phyloP scores from a whole-genome alignment of 2,797 vertebrate species.

The Melanotaenia nigrans region DNA sequence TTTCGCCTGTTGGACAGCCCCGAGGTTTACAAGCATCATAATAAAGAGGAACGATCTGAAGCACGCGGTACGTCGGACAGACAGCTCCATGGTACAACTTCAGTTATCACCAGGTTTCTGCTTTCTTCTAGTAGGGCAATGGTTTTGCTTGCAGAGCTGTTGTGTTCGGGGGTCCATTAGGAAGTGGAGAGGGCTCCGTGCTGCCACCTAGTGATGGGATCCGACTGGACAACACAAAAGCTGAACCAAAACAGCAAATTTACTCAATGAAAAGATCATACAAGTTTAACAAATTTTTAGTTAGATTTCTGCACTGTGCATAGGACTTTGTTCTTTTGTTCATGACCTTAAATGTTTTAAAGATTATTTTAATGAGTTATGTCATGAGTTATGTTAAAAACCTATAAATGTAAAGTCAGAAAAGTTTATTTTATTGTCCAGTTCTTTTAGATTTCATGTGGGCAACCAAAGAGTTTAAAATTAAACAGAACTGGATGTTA shows the following conservation, averaged over 20 bases:
- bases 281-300: slow-evolving; percentile 63
- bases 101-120: slow-evolving; percentile 33
- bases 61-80: slow-evolving; percentile 29
- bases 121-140: slow-evolving; percentile 39
- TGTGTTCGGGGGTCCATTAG: slow-evolving; percentile 48
- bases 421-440: slow-evolving; percentile 77
- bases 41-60: not conserved
- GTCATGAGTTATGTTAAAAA: slow-evolving; percentile 71
- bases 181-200: slow-evolving; percentile 48
- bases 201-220: slow-evolving; percentile 46
- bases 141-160: slow-evolving; percentile 61
- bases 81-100: slow-evolving; percentile 33
- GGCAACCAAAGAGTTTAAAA: slow-evolving; percentile 93
- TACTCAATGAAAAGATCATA: slow-evolving; percentile 46
- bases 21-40: slow-evolving; percentile 22
- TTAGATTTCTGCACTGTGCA: slow-evolving; percentile 82
- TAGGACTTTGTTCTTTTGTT: slow-evolving; percentile 54
- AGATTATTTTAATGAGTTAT: slow-evolving; percentile 84
- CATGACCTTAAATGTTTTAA: slow-evolving; percentile 75
- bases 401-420: slow-evolving; percentile 73
- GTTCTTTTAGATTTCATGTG: slow-evolving; percentile 80
- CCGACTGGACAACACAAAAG: slow-evolving; percentile 14
- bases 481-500: slow-evolving; percentile 75
- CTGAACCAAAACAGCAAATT: slow-evolving; percentile 46
- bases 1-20: slow-evolving; percentile 37